Conservation (phyloP, 2,888 invertebrate species). For the Bombylius major region DNA sequence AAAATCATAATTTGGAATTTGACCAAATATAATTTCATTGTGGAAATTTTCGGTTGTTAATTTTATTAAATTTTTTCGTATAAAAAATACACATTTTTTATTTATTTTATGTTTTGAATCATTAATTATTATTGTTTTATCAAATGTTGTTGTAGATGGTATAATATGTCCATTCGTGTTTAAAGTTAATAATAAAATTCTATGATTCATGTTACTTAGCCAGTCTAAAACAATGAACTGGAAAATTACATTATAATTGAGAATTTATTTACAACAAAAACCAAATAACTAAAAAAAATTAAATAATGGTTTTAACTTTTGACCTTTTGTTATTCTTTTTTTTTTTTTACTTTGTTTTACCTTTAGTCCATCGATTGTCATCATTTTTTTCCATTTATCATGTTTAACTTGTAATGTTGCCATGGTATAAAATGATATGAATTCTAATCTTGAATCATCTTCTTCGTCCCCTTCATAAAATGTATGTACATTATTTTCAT, state of each 20-base stretch:
- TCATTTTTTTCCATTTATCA: slow-evolving; percentile 82
- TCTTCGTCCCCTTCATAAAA: slow-evolving; percentile 2
- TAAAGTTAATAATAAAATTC: slow-evolving; percentile 35
- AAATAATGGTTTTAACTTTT: too few relatives aligned
- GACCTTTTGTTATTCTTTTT: neutral
- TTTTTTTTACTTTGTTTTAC: slow-evolving; percentile 32
- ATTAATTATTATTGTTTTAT: neutral
- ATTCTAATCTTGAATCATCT: slow-evolving; percentile 62
- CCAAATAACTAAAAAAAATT: too few relatives aligned
- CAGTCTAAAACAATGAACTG: slow-evolving; percentile 36
- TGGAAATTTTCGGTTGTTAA: slow-evolving; percentile 35
- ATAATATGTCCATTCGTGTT: slow-evolving; percentile 38
- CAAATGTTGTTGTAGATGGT: slow-evolving; percentile 25
- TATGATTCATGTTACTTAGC: slow-evolving; percentile 28
- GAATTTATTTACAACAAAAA: neutral
- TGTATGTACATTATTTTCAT: too few relatives aligned
- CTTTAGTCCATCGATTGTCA: slow-evolving; percentile 53
- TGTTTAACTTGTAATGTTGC: slow-evolving; percentile 65
- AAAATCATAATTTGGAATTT: slow-evolving; percentile 22
- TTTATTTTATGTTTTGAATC: slow-evolving; percentile 10
- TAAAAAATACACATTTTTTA: slow-evolving; percentile 42
- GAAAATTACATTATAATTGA: slow-evolving; percentile 15
- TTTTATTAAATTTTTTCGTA: slow-evolving; percentile 35
- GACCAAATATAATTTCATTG: slow-evolving; percentile 52
- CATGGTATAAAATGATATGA: slow-evolving; percentile 60